Evolutionary conservation across 2,113 vertebrate species (phyloP), one percentile per base, ranked within the genome.

Genomic region (Zosterops hypoxanthus): DNA sequence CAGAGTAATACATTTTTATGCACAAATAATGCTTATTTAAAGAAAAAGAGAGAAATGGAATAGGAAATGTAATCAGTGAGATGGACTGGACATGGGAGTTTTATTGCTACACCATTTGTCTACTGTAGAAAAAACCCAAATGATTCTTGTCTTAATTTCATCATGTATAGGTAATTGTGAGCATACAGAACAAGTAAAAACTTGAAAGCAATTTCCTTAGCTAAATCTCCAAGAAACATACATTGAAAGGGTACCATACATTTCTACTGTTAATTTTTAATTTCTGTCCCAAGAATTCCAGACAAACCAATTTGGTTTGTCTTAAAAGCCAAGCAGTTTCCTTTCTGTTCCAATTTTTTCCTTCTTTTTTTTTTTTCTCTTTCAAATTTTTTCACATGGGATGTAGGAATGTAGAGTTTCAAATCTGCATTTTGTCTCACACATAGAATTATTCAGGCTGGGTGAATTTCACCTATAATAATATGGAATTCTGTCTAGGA

Each of bases 1-100:
- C 68, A 83, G 61, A 84, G 39, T 71, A 93, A 92, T 94, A 12
- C 80, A 95, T 86, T 95, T 97, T 96, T 95, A 92, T 65, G 73
- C n/a, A 77, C 14, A 88, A 89, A 95, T 75, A 92, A 31, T 21
- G 33, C 77, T 91, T 84, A 60, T 81, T 50, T 90, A 60, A 82
- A 86, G 73, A 95, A 83, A 55, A 90, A 72, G 11, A 64, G 11
- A 76, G 75, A 91, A 95, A 90, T n/a, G 8, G 18, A 90, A 65
- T 5, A 59, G 29, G 25, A 97, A 95, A 86, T 76, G 34, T 66
- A 72, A 96, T 91, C 53, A 88, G 61, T 91, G 82, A 87, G 33
- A 90, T 79, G 36, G 36, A 78, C 56, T 65, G 83, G 60, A 36
- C 26, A 75, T 5, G 44, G 39, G 68, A 84, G 22, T 49, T 90